phyloP scores from a whole-genome alignment of 2,888 invertebrate genomes.

The Pyrrhosoma nymphula region DNA sequence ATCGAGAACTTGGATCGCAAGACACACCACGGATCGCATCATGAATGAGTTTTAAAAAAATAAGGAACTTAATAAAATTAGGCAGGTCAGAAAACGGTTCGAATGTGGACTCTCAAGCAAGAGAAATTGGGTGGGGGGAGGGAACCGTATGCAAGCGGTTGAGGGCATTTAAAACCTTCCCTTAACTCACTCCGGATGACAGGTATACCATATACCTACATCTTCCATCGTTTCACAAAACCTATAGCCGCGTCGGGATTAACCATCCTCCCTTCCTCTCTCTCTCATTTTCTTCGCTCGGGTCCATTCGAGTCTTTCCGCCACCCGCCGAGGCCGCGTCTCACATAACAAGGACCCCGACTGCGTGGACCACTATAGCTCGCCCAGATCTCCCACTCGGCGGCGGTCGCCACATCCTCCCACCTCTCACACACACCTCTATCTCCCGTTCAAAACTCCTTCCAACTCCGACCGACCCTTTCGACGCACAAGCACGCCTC shows the following conservation, averaged over 20 bases:
- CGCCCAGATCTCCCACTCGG: neutral
- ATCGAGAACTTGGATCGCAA: neutral
- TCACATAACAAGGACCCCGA: constrained; percentile 55
- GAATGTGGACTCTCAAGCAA: neutral
- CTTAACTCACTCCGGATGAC: neutral
- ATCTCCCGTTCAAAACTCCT: neutral
- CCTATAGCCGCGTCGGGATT: neutral
- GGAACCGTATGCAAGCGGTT: neutral
- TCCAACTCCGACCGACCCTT: neutral
- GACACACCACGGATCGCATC: neutral
- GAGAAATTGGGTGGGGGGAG: neutral
- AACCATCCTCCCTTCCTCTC: neutral
- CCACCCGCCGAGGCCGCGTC: constrained; percentile 46
- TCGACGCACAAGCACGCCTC: neutral
- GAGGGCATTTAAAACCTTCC: neutral
- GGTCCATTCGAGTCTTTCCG: neutral
- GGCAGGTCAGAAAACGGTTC: neutral
- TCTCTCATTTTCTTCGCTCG: neutral
- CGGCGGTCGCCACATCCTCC: neutral
- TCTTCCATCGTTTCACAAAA: neutral
- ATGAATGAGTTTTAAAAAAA: neutral
- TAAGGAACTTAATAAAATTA: neutral
- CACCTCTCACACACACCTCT: neutral
- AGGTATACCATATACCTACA: neutral
- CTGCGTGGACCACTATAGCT: neutral